Evolutionary conservation across 2,797 vertebrate genomes (phyloP), one percentile per base, ranked within the genome.

Genomic region (Enteromius argenteus): DNA sequence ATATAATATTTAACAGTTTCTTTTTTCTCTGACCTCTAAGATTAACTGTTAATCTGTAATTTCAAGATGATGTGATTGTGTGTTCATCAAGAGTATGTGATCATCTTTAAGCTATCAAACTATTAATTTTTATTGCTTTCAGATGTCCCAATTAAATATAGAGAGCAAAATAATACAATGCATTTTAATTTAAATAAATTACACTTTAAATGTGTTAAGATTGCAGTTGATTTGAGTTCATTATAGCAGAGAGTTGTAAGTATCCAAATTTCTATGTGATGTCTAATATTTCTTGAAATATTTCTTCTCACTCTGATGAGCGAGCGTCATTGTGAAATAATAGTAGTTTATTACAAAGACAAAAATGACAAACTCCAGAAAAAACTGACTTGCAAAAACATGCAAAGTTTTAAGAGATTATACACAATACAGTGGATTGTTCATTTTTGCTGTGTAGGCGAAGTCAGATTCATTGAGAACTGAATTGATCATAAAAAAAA

Each of bases 401-500:
- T 30, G 19, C 30, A 80, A 84, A 85, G 71, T 78, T 88, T 68
- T 23, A 79, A 51, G 56, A 3, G 32, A 32, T 69, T 32, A 14
- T 84, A 72, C 32, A 56, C 39, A 42, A 80, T 58, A 83, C 75
- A 58, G 13, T 15, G 56, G 44, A 80, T 85, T 82, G 46, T 84
- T 82, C 5, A 19, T 84, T 86, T 86, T 69, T 87, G 78, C 75
- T 75, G 27, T 73, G 77, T 64, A 84, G 80, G 51, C 83, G 68
- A 87, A 89, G 84, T 88, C 78, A 75, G 79, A 85, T 83, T 90
- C 80, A 83, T 84, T 87, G 44, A 84, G 85, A 85, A 84, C 68
- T 75, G 85, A 90, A 90, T 86, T 86, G 83, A 91, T 89, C 78
- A 88, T 62, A 88, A 89, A 81, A 80, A 88, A 44, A 53, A 81